Evolutionary conservation across 2,797 vertebrate species (phyloP).

Genomic region (Micrastur ruficollis): DNA sequence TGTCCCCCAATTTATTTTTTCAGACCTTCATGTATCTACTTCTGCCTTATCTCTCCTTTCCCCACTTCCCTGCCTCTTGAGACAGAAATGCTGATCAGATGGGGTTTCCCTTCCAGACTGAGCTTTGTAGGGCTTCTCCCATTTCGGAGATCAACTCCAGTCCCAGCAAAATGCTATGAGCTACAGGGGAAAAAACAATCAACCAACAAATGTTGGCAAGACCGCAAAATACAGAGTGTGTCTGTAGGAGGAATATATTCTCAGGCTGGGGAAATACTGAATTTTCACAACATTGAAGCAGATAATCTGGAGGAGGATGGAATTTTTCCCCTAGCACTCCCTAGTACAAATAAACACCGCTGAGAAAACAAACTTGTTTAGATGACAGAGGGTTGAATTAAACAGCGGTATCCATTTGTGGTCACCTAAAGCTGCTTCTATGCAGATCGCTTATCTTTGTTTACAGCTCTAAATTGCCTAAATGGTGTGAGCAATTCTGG

Average conservation of each 20-base stretch:
- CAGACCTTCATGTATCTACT: neutral
- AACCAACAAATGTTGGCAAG: neutral
- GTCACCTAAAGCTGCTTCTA: slow-evolving; percentile 56
- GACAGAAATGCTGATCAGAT: neutral
- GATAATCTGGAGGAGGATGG: slow-evolving; percentile 50
- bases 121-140: neutral
- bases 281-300: slow-evolving; percentile 56
- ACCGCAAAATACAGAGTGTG: slow-evolving; percentile 6
- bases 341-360: slow-evolving; percentile 44
- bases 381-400: slow-evolving; percentile 54
- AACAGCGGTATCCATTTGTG: slow-evolving; percentile 53
- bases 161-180: neutral
- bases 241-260: slow-evolving; percentile 60
- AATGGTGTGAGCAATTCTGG: slow-evolving; percentile 50
- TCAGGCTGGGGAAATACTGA: slow-evolving; percentile 53
- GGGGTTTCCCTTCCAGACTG: neutral
- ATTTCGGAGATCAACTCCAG: neutral
- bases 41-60: neutral
- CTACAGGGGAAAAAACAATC: neutral
- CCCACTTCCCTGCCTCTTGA: neutral
- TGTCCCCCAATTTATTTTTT: neutral
- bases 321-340: slow-evolving; percentile 49
- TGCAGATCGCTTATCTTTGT: slow-evolving; percentile 66
- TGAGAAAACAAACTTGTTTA: slow-evolving; percentile 67
- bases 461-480: slow-evolving; percentile 58